Evolutionary conservation across 2,888 invertebrate species (phyloP).

Genomic region (Venustoraphidia nigricollis): DNA sequence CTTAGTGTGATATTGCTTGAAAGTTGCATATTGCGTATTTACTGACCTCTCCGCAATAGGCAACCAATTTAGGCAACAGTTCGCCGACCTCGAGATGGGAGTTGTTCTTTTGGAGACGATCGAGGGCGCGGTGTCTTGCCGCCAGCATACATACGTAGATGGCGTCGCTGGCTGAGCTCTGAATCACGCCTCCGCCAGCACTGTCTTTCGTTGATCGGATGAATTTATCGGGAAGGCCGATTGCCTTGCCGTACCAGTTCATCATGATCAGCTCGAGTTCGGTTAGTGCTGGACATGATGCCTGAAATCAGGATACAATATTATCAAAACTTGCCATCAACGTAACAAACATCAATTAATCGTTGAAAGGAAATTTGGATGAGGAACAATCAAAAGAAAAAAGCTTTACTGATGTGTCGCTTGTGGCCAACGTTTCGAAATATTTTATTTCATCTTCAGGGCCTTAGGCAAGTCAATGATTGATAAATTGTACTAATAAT

Average conservation of each 20-base stretch:
- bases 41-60: conserved; percentile 33
- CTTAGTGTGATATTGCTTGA: no score
- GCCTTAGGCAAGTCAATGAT: no score
- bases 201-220: conserved; percentile 33
- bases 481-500: no score
- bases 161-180: conserved; percentile 74
- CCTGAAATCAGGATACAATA: conserved; percentile 30
- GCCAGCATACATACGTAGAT: conserved; percentile 63
- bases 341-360: background rate
- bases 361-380: no score
- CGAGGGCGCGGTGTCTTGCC: conserved; percentile 56
- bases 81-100: conserved; percentile 45
- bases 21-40: no score
- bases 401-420: no score
- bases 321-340: background rate
- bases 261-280: conserved; percentile 70
- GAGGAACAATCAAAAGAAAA: no score
- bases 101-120: conserved; percentile 39
- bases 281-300: conserved; percentile 73
- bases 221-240: conserved; percentile 59
- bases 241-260: conserved; percentile 67
- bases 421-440: no score
- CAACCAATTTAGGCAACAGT: conserved; percentile 61
- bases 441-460: no score
- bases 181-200: conserved; percentile 64